Conservation (phyloP, 2,888 invertebrate genomes). For the Drosophila suboccidentalis region DNA sequence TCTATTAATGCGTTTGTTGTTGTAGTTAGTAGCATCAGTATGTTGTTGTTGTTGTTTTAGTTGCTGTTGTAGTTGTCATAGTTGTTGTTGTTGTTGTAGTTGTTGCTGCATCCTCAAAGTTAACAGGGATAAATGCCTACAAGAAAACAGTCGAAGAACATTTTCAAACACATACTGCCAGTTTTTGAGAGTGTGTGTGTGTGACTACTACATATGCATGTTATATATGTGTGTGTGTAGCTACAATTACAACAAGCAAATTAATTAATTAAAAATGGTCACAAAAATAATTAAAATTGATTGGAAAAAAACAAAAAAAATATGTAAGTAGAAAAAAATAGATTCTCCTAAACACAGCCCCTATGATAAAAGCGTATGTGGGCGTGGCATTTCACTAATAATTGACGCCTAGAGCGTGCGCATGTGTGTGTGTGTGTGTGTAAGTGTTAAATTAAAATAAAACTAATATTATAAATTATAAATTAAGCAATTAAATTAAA, state of each 20-base stretch:
- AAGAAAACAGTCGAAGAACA: constrained; percentile 77
- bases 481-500: constrained; percentile 56
- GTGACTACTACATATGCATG: constrained; percentile 52
- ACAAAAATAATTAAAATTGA: constrained; percentile 17
- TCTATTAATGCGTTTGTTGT: constrained; percentile 67
- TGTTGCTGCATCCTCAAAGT: constrained; percentile 84
- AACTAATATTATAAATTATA: constrained; percentile 50
- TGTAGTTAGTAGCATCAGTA: constrained; percentile 48
- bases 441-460: constrained; percentile 41
- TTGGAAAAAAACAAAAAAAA: background rate
- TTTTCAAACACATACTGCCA: constrained; percentile 49
- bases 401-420: constrained; percentile 32
- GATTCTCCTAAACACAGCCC: constrained; percentile 16
- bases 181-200: constrained; percentile 19
- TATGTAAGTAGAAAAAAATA: background rate
- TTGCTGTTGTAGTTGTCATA: constrained; percentile 46
- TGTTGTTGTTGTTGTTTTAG: constrained; percentile 51
- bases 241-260: constrained; percentile 49
- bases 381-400: constrained; percentile 73
- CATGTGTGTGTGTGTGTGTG: constrained; percentile 25
- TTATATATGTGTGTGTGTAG: constrained; percentile 27
- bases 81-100: constrained; percentile 45
- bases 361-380: constrained; percentile 16
- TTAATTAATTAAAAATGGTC: constrained; percentile 21
- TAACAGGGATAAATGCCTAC: constrained; percentile 86